Conservation (phyloP, 2,113 vertebrate genomes). For the Lagopus leucura region DNA sequence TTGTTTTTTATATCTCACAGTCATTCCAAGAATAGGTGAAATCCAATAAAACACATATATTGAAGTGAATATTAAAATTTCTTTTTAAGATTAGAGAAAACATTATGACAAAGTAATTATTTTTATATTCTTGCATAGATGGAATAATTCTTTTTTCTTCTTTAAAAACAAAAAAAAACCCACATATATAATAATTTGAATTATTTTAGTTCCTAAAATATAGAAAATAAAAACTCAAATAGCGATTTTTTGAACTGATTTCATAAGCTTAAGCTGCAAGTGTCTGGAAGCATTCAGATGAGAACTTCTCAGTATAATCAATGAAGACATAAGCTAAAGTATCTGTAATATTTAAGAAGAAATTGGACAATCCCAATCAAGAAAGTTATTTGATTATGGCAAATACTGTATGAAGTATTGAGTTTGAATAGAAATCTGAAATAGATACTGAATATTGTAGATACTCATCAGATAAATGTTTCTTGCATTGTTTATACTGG, state of each 20-base stretch:
- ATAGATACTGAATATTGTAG: not conserved
- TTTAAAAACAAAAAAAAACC: too few relatives aligned
- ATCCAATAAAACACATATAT: not conserved
- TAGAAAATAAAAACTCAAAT: not conserved
- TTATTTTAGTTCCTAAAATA: not conserved
- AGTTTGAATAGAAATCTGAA: not conserved
- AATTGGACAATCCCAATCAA: not conserved
- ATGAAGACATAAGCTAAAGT: not conserved
- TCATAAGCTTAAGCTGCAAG: not conserved
- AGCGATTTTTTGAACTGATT: not conserved
- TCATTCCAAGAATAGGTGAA: not conserved
- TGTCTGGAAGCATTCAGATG: not conserved
- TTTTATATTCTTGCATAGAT: not conserved
- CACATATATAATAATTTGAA: too few relatives aligned
- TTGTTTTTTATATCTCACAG: not conserved
- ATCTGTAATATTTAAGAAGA: not conserved
- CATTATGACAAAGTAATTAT: not conserved
- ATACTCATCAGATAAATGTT: too few relatives aligned
- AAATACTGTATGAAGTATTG: not conserved
- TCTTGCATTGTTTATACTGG: too few relatives aligned
- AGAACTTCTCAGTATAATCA: not conserved
- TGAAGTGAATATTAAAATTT: not conserved
- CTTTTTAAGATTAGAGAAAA: not conserved
- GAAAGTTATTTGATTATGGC: not conserved
- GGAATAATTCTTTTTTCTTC: not conserved